A percentile compares a stretch with the other conserved stretches of the same genome.
phyloP scores from a whole-genome alignment of 64 coral and sea anemone species.

The Stichodactyla helianthus region DNA sequence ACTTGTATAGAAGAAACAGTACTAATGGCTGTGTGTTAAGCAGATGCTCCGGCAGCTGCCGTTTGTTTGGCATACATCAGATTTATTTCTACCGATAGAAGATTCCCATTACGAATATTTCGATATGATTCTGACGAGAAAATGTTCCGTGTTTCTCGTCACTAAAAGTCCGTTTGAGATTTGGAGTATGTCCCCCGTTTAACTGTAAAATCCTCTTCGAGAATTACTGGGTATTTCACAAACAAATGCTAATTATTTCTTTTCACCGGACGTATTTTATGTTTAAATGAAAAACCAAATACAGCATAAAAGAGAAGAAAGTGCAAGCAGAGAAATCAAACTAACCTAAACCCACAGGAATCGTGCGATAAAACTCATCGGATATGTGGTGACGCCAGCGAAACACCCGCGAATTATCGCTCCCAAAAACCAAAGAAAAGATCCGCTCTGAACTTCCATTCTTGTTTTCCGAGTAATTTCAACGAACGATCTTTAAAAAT shows the following conservation, averaged over 20 bases:
- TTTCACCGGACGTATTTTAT: constrained; percentile 40
- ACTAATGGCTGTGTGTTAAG: constrained; percentile 1
- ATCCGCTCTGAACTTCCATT: constrained; percentile 16
- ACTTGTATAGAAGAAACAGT: constrained; percentile 12
- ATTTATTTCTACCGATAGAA: constrained; percentile 9
- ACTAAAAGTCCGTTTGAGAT: neutral
- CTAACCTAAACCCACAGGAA: constrained; percentile 17
- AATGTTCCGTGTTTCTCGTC: neutral
- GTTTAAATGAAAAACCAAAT: constrained; percentile 19
- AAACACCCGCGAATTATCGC: constrained; percentile 12
- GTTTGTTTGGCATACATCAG: constrained; percentile 14
- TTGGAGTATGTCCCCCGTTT: neutral
- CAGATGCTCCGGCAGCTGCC: constrained; percentile 3
- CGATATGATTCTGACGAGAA: neutral
- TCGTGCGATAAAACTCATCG: neutral
- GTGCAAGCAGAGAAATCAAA: constrained; percentile 12
- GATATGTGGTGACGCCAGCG: constrained; percentile 33
- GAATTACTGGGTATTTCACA: constrained; percentile 10
- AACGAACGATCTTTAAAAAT: constrained; percentile 23
- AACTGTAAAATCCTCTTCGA: neutral
- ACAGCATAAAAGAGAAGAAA: constrained; percentile 14
- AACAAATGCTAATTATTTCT: constrained; percentile 59
- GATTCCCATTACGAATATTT: neutral
- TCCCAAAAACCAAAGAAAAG: neutral
- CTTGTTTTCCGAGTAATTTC: constrained; percentile 5